Evolutionary conservation across 2,888 invertebrate species (phyloP).

Genomic region (Rhagonycha fulva): DNA sequence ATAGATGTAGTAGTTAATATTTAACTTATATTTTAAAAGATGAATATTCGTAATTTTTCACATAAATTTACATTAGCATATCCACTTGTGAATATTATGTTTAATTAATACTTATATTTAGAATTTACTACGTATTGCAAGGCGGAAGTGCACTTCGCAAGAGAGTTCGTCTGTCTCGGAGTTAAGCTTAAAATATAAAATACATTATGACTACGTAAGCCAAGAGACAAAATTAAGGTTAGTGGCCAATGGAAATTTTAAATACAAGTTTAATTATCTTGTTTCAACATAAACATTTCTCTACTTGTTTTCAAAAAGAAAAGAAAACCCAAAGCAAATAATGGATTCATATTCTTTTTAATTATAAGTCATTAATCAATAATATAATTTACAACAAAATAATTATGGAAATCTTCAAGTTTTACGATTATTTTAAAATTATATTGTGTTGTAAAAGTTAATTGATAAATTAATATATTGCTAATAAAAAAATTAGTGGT

Average conservation of each 20-base stretch:
- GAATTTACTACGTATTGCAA: conserved; percentile 2
- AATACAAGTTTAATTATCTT: neutral
- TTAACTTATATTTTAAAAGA: too few species aligned
- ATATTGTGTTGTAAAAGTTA: neutral
- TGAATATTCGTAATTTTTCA: neutral
- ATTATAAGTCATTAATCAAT: neutral
- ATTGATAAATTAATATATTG: neutral
- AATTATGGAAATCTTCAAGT: too few species aligned
- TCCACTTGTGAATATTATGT: neutral
- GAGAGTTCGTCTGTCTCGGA: conserved; percentile 6
- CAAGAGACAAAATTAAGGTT: conserved; percentile 6
- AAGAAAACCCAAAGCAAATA: neutral
- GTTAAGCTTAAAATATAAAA: conserved; percentile 11
- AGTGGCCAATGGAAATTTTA: conserved; percentile 7
- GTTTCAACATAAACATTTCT: neutral
- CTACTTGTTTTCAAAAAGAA: neutral
- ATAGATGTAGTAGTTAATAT: too few species aligned
- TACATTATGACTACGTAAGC: neutral
- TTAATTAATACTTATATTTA: neutral
- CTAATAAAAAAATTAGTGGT: neutral
- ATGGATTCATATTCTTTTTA: neutral
- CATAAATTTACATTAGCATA: neutral
- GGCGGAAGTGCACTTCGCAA: conserved; percentile 12
- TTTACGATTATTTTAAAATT: neutral
- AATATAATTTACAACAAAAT: neutral